Conservation (phyloP, 2,888 invertebrate species). For the Falcaria lacertinaria region DNA sequence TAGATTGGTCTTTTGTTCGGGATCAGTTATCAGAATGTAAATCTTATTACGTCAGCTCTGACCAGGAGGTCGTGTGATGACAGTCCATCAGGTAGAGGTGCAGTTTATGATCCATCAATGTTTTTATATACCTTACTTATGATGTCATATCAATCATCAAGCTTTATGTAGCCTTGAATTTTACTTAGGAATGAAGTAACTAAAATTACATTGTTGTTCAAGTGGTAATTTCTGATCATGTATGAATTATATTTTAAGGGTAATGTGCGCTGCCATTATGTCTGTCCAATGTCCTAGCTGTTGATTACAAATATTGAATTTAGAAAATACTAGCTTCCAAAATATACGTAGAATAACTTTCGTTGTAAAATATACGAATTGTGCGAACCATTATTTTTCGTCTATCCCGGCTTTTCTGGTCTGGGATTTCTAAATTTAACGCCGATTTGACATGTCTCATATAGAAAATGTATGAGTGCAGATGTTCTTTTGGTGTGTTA, state of each 20-base stretch:
- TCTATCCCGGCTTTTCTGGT: neutral
- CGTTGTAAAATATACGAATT: too few relatives aligned
- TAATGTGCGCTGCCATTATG: too few relatives aligned
- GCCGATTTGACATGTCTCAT: conserved; percentile 47
- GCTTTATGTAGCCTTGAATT: conserved; percentile 20
- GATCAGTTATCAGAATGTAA: conserved; percentile 1
- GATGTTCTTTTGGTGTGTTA: conserved; percentile 27
- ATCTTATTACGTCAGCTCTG: conserved; percentile 36
- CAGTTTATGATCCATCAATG: conserved; percentile 42
- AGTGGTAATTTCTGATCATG: too few relatives aligned
- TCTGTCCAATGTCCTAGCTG: too few relatives aligned
- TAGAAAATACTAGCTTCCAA: too few relatives aligned
- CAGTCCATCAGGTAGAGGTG: conserved; percentile 38
- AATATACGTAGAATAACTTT: conserved; percentile 4
- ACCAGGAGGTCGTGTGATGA: conserved; percentile 31
- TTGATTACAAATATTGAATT: too few relatives aligned
- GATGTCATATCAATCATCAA: conserved; percentile 42
- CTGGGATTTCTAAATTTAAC: conserved; percentile 45
- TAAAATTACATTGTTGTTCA: conserved; percentile 1
- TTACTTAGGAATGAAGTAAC: neutral
- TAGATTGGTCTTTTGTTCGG: neutral
- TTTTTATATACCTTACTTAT: conserved; percentile 29
- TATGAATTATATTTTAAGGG: neutral
- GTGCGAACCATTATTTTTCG: neutral
- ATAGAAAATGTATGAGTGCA: conserved; percentile 45